These are phyloP conservation scores for Coptotermes formosanus DNA, from an alignment of 1,140 invertebrate genomes.

Conservation along the genomic window DNA sequence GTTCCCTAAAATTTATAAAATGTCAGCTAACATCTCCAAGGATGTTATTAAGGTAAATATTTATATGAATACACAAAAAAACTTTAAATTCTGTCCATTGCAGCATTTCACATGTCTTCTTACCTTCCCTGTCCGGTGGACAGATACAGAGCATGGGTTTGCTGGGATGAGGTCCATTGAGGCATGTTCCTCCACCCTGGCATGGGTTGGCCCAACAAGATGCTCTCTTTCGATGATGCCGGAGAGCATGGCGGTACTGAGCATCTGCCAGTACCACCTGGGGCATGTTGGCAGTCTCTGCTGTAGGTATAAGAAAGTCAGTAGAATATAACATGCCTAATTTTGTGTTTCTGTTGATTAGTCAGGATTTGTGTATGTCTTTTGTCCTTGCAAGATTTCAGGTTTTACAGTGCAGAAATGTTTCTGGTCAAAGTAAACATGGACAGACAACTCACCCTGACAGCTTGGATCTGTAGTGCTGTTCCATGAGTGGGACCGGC, in stretches of 20 bases:
- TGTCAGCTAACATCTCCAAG: too few species aligned
- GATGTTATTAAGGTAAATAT: too few species aligned
- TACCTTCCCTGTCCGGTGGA: conserved; percentile 22
- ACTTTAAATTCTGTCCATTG: too few species aligned
- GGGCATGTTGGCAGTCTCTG: neutral
- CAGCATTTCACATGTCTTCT: too few species aligned
- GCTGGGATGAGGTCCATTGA: neutral
- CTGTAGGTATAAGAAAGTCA: neutral
- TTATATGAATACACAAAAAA: too few species aligned
- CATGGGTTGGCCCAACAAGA: conserved; percentile 12
- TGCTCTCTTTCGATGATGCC: neutral
- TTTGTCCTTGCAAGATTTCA: neutral
- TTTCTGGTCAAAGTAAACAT: neutral
- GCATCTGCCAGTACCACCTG: neutral
- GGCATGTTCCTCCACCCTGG: conserved; percentile 15
- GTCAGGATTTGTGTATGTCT: neutral
- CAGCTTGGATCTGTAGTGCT: conserved; percentile 30
- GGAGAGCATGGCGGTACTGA: neutral
- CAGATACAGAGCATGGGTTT: neutral
- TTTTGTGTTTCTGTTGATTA: neutral
- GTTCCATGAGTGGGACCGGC: conserved; percentile 24
- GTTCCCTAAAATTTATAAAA: too few species aligned
- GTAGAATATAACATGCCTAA: neutral
- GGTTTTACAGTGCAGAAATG: neutral
- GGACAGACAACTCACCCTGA: conserved; percentile 19